Evolutionary conservation across 2,797 vertebrate species (phyloP).

Genomic region (Galagoides demidoff): DNA sequence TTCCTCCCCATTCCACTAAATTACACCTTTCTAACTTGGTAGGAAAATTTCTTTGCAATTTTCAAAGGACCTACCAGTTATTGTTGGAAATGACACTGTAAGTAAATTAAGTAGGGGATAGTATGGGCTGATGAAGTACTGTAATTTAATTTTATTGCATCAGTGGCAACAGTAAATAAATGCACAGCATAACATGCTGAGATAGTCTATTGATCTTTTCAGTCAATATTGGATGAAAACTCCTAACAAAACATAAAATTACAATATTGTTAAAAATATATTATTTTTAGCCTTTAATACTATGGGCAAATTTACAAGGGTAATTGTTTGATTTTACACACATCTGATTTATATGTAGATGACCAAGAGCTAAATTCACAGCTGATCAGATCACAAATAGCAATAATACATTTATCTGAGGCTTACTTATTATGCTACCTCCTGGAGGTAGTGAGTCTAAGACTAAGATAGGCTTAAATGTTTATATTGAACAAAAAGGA

Average conservation of each 20-base stretch:
- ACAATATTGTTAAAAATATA: conserved; percentile 56
- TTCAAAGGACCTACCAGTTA: neutral
- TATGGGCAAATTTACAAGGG: conserved; percentile 34
- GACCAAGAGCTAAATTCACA: conserved; percentile 34
- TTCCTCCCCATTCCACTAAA: neutral
- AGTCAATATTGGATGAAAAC: conserved; percentile 66
- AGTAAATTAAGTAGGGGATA: conserved; percentile 58
- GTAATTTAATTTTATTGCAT: conserved; percentile 70
- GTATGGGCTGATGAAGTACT: conserved; percentile 50
- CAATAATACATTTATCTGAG: neutral
- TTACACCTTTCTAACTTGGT: neutral
- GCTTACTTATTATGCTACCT: neutral
- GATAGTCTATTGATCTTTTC: conserved; percentile 73
- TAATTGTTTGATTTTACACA: conserved; percentile 57
- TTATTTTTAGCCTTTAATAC: conserved; percentile 66
- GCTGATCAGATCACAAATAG: neutral
- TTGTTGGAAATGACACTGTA: conserved; percentile 43
- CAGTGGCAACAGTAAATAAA: conserved; percentile 71
- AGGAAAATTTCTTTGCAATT: neutral
- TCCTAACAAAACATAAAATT: conserved; percentile 74
- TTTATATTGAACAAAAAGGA: neutral
- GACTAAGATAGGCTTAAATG: neutral
- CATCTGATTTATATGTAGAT: neutral
- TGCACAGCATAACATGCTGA: conserved; percentile 41
- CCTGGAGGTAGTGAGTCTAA: neutral